Conservation (phyloP, 2,113 vertebrate genomes). For the Carlito syrichta region DNA sequence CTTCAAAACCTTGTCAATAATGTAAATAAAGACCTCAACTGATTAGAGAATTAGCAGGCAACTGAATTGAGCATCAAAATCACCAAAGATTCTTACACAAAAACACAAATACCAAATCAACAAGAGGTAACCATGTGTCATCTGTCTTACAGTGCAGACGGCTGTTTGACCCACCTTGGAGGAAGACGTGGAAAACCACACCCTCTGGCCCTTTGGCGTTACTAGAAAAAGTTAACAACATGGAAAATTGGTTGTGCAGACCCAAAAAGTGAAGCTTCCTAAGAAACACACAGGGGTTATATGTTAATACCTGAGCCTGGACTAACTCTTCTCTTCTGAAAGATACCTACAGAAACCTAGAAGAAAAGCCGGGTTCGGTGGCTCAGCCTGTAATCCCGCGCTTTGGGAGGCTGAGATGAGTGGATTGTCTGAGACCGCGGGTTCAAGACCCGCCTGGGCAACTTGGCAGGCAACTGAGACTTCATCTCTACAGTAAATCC, state of each 20-base stretch:
- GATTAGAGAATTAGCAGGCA: conserved; percentile 41
- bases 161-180: background rate
- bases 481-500: no score
- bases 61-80: conserved; percentile 28
- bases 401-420: no score
- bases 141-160: background rate
- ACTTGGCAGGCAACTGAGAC: no score
- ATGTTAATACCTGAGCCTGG: conserved; percentile 23
- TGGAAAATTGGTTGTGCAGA: conserved; percentile 45
- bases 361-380: no score
- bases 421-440: no score
- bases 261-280: background rate
- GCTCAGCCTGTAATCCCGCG: no score
- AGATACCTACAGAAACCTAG: no score
- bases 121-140: background rate
- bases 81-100: background rate
- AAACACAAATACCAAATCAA: background rate
- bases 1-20: background rate
- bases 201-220: background rate
- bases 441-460: no score
- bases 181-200: background rate
- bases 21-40: conserved; percentile 7
- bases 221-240: conserved; percentile 51
- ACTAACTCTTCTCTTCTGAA: background rate
- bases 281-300: background rate